Evolutionary conservation across 2,113 vertebrate species (phyloP), one percentile per base, ranked within the genome.

Genomic region (Etheostoma spectabile): DNA sequence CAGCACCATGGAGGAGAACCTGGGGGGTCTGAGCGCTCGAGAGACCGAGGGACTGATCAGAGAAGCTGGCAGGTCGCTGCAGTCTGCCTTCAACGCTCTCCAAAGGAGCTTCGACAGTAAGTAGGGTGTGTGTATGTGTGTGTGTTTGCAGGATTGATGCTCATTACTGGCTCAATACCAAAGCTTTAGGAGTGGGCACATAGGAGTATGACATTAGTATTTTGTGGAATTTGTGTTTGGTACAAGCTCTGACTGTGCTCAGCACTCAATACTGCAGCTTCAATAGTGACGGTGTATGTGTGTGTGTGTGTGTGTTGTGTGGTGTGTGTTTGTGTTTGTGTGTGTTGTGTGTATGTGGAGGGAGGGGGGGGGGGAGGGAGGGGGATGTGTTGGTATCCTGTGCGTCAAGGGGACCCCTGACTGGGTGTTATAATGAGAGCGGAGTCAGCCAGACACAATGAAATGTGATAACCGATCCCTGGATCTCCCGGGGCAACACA

Each of bases 41-140:
- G 98, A 99, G 93, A 97, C 97, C 33, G 97, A 99, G 91, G 92
- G 87, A 0, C 96, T 96, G 69, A 93, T 98, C 87, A 96, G 94
- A 67, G 97, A 98, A 67, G 95, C 96, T 0, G 95, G 96, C 79
- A 95, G 95, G 3, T 89, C 95, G 0, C 94, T 99, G 91, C 98
- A 99, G 94, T 78, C 81, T 0, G 89, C 82, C 8, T 96, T 99
- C 45, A 96, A 94, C 33, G 52, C 94, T 0, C 97, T 98, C 91
- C 95, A 96, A 93, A 96, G 94, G 52, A 95, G 90, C 93, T 97
- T 98, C n/a, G 97, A 99, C 63, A 96, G 98, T 99, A 84, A 97
- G 97, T 93, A 45, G 5, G 7, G 42, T 77, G 18, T 57, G 62
- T 73, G 13, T 3, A 12, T 60, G 81, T 33, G 63, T 73, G 52